Conservation (phyloP, 2,797 vertebrate species). For the Rhinogobio ventralis region DNA sequence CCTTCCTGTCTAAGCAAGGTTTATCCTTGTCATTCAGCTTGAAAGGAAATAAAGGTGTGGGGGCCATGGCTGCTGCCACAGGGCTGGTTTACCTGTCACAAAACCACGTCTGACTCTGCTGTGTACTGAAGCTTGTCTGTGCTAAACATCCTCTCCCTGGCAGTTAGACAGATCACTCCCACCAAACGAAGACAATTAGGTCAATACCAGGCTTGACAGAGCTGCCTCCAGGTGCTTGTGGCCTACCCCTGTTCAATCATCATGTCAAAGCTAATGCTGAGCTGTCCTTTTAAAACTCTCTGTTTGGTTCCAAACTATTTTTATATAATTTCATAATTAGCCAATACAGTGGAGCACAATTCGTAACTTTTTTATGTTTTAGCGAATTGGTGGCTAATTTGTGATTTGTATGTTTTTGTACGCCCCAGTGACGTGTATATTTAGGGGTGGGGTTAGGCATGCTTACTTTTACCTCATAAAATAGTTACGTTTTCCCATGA, state of each 20-base stretch:
- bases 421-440: background rate
- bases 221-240: background rate
- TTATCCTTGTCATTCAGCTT: conserved; percentile 44
- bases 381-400: background rate
- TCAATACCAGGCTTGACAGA: conserved; percentile 7
- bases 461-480: background rate
- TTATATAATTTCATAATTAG: background rate
- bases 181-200: conserved; percentile 9
- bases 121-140: conserved; percentile 31
- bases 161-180: conserved; percentile 41
- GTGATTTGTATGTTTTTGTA: background rate
- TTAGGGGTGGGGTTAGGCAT: background rate
- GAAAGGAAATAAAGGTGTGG: conserved; percentile 56
- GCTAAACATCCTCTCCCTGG: conserved; percentile 23
- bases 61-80: conserved; percentile 31
- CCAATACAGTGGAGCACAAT: background rate
- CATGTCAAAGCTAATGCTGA: background rate
- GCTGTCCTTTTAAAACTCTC: background rate
- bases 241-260: conserved; percentile 11
- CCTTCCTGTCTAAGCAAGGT: conserved; percentile 3
- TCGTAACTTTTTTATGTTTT: background rate
- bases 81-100: conserved; percentile 42
- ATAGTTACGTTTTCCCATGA: too few species aligned
- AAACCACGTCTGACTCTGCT: conserved; percentile 33
- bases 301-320: background rate